Conservation (phyloP, 2,888 invertebrate genomes). For the Sturmia bella region DNA sequence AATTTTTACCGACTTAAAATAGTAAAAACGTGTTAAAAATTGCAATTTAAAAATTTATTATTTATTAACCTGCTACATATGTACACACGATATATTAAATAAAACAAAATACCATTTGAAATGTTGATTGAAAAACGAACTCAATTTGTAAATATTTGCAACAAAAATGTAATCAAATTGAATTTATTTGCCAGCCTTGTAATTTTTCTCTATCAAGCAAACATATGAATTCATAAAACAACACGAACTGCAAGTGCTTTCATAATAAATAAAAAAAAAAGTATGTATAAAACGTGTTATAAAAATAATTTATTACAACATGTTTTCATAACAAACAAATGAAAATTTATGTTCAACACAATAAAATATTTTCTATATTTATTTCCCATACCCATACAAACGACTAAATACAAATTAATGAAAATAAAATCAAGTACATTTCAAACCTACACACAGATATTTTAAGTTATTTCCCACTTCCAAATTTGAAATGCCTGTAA, state of each 20-base stretch:
- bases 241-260: conserved; percentile 16
- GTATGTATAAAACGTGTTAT: conserved; percentile 26
- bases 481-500: conserved; percentile 27
- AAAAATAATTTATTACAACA: conserved; percentile 62
- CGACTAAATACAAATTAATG: neutral
- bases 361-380: conserved; percentile 24
- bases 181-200: conserved; percentile 19
- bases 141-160: conserved; percentile 37
- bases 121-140: conserved; percentile 12
- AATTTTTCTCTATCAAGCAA: neutral
- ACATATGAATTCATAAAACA: neutral
- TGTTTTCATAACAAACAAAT: conserved; percentile 59
- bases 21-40: neutral
- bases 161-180: conserved; percentile 39
- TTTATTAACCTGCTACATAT: conserved; percentile 5
- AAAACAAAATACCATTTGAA: conserved; percentile 21
- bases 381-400: conserved; percentile 36
- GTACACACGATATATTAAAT: conserved; percentile 6
- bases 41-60: neutral
- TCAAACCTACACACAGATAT: conserved; percentile 60
- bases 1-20: neutral
- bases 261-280: conserved; percentile 10
- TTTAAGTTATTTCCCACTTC: conserved; percentile 49
- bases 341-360: conserved; percentile 44
- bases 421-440: conserved; percentile 6